Evolutionary conservation across 1,140 invertebrate genomes (phyloP), one percentile per base, ranked within the genome.

Genomic region (Odontomachus brunneus): DNA sequence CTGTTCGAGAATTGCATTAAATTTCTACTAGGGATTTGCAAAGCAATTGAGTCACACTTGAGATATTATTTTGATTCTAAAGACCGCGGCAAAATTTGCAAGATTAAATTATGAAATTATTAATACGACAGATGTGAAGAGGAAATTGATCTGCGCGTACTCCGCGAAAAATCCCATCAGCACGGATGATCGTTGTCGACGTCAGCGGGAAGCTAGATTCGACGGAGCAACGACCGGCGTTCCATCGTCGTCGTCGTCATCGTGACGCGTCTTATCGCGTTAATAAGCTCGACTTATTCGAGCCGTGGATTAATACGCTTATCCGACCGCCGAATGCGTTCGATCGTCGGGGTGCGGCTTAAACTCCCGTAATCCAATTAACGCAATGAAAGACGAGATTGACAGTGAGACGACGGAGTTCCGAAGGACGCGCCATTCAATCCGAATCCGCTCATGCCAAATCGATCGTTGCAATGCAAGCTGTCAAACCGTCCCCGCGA

Each of bases 301-400:
- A 57, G 51, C 33, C 65, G 65, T 33, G 65, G 75, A 80, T 80
- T 80, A 80, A 80, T 80, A 80, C 65, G 75, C 65, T 80, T 80
- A 80, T 69, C 75, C 75, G 38, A n/a, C 33, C 53, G 33, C 49
- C 51, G 38, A 80, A 80, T 84, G 66, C 83, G 76, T 66, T 69
- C 55, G 67, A 55, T 55, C 75, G 74, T 22, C 57, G 62, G 33
- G 67, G 67, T 53, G 59, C 38, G 55, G 85, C 62, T 82, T 86
- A 80, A 87, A 86, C 65, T 67, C 63, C 33, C 72, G 55, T 88
- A 88, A 88, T 88, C 86, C 86, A 88, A 88, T 88, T 88, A 88
- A 88, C 86, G 76, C 85, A 73, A 66, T 84, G 86, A 88, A 88
- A 88, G 75, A 83, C 65, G 66, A 84, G 86, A 88, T 88, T 87